Base-by-base conservation (phyloP, 2,888 invertebrate species). In the Nowickia ferox region DNA sequence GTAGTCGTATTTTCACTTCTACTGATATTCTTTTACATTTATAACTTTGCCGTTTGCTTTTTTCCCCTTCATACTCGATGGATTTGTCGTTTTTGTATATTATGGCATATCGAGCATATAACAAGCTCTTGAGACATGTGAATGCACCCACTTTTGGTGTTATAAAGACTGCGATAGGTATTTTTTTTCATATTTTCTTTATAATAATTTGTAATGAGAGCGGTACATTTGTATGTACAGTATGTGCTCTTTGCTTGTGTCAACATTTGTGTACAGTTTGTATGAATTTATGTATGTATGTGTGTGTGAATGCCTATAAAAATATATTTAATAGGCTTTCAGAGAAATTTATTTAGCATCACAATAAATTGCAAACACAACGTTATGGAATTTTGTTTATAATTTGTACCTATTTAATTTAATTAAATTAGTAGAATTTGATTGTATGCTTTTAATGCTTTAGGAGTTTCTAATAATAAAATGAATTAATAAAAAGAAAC, bases 111-210 rank as follows among this genome's bases (percentile, higher is more conserved):
- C 90, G 91, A 91, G 92, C 90, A 90, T 91, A 91, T 91, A 91
- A 91, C 91, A 91, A 91, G 92, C 91, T 91, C 91, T 91, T 91
- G 91, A 91, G 91, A 91, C 91, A 91, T 91, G 91, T 90, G 92
- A 91, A 91, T 90, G 91, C 90, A 91, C 90, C 92, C 92, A 91
- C 92, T 91, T 91, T 91, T 69, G 84, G 86, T 84, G 86, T 83
- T 79, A 86, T 72, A 83, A 83, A 86, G 48, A 22, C 71, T 75
- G 65, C 51, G 63, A 59, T 78, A 59, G 63, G n/a, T n/a, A n/a
- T 53, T 19, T 71, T 66, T 66, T 30, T 59, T 55, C 11, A 57
- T 42, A 53, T 59, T 42, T 74, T 75, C 19, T 53, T 75, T 75
- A 61, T 30, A 53, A 53, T 53, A 40, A 76, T 76, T 75, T 75